Base-by-base conservation (phyloP, 2,797 vertebrate genomes). In the Sebastolobus alascanus region DNA sequence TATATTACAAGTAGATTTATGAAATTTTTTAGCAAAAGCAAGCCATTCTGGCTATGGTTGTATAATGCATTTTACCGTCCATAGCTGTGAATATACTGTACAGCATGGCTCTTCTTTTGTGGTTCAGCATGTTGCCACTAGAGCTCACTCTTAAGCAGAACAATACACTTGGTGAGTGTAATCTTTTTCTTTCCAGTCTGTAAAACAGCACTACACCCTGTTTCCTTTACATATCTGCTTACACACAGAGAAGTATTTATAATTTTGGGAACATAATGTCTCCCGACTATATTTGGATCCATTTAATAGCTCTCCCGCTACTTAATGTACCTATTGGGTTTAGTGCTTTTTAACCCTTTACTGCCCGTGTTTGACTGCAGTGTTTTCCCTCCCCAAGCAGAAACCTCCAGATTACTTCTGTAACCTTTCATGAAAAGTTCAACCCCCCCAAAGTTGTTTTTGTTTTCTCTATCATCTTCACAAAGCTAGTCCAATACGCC, bases 81-180 rank as follows among this genome's bases (percentile, higher is more conserved):
- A 29, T 79, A 58, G 18, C 16, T 46, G 11, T 11, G n/a, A 40
- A 72, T 71, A 22, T 54, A 54, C 50, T 54, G n/a, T 22, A 43
- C 75, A 63, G 52, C 56, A 31, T 27, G 8, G 12, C 27, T 75
- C 58, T 50, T 80, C 72, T 63, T 86, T 89, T 93, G 93, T 93
- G 77, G 85, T 95, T 94, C 93, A 84, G 29, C 35, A 12, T 87
- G 81, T 83, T 88, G 87, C 95, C 95, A 95, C 95, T 95, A 95
- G 95, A 95, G 95, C 93, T 95, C 96, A 96, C 94, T 95, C 92
- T 95, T 92, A 90, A 95, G 93, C 96, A 96, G 93, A 95, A 91
- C 81, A 95, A 94, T 70, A 61, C 54, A 79, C 63, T 40, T 11
- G n/a, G 33, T 59, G 70, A 79, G 77, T 55, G 60, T 52, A 52